Evolutionary conservation across 2,797 vertebrate genomes (phyloP).

Genomic region (Chelonia mydas): DNA sequence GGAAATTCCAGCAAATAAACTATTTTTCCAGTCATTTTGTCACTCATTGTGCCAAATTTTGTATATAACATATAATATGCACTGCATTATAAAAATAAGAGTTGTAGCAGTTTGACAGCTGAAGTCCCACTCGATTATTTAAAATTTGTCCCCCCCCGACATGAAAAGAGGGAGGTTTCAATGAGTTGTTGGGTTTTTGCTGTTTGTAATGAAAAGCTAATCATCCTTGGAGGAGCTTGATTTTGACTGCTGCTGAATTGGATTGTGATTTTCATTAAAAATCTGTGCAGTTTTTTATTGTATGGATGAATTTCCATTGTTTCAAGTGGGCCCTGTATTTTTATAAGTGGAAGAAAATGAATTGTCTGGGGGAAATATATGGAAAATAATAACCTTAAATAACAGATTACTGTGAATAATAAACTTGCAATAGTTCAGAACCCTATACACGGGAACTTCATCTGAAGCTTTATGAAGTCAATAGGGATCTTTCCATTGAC

Average conservation of each 20-base stretch:
- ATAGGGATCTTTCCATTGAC: not conserved
- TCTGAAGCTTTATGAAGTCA: not conserved
- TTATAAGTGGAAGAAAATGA: not conserved
- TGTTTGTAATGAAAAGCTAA: not conserved
- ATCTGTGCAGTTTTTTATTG: not conserved
- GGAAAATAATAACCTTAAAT: not conserved
- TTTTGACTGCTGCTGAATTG: slow-evolving; percentile 3
- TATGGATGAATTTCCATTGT: not conserved
- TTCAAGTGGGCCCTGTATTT: not conserved
- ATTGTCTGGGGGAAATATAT: not conserved
- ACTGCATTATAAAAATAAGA: not conserved
- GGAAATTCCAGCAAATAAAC: not conserved
- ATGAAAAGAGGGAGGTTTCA: not conserved
- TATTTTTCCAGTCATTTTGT: not conserved
- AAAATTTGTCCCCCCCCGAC: not conserved
- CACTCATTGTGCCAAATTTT: not conserved
- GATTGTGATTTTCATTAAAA: not conserved
- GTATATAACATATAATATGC: not conserved
- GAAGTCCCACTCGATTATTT: not conserved
- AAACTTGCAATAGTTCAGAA: not conserved
- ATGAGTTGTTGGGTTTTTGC: not conserved
- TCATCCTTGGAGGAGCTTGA: not conserved
- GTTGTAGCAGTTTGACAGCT: not conserved
- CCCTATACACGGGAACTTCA: not conserved
- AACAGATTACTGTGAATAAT: not conserved